These are phyloP conservation scores for Rambutsinella grinnellia DNA, from an alignment of 2,888 invertebrate species.

Conservation along the genomic window DNA sequence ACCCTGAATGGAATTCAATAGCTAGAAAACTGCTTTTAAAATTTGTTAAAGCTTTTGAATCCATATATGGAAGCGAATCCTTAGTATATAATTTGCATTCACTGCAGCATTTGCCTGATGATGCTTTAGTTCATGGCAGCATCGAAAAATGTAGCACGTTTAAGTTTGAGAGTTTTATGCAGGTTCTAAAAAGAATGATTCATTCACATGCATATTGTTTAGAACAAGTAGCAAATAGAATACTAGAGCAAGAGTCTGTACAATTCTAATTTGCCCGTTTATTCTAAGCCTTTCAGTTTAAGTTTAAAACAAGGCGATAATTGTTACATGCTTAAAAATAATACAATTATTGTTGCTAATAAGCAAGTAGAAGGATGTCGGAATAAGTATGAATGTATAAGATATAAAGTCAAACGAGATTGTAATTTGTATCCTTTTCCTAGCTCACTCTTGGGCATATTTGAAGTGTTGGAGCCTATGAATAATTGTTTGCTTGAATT, in stretches of 20 bases:
- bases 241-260: constrained; percentile 1
- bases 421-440: constrained; percentile 16
- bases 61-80: constrained; percentile 8
- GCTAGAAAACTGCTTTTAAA: neutral
- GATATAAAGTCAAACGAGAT: neutral
- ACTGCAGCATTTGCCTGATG: constrained; percentile 25
- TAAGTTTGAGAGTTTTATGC: constrained; percentile 35
- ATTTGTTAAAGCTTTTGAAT: neutral
- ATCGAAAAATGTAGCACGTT: constrained; percentile 19
- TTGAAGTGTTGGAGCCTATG: neutral
- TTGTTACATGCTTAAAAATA: neutral
- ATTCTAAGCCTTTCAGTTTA: neutral
- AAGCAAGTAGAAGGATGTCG: too few species aligned
- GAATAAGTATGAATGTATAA: neutral
- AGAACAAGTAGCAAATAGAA: constrained; percentile 12
- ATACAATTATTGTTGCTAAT: neutral
- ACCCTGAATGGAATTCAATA: neutral
- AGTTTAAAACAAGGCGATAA: neutral
- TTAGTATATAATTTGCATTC: constrained; percentile 30
- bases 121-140: constrained; percentile 2
- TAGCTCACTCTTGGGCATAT: constrained; percentile 10
- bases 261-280: neutral
- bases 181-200: constrained; percentile 17
- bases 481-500: neutral
- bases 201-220: neutral